phyloP scores from a whole-genome alignment of 2,888 invertebrate genomes.

The Lithophane leautieri region DNA sequence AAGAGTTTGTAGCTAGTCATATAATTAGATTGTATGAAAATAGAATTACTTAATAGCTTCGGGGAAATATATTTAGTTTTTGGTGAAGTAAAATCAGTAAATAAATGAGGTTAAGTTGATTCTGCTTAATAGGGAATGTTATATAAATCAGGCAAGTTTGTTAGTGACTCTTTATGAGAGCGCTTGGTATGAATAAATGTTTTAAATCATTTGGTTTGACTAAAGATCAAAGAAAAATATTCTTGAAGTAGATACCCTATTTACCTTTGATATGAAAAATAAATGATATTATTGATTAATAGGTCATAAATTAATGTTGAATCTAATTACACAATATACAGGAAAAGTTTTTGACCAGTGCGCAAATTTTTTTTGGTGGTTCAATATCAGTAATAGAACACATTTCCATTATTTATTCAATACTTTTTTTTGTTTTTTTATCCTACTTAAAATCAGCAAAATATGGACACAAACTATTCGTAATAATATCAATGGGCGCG shows the following conservation, averaged over 20 bases:
- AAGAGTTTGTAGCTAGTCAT: conserved; percentile 69
- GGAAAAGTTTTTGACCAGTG: too few species aligned
- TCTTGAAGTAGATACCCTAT: neutral
- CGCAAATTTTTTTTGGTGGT: too few species aligned
- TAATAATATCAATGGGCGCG: too few species aligned
- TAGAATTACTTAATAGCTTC: conserved; percentile 67
- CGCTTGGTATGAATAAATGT: neutral
- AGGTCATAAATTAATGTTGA: neutral
- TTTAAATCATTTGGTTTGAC: neutral
- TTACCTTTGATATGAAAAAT: neutral
- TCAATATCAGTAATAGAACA: too few species aligned
- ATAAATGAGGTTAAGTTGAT: conserved; percentile 55
- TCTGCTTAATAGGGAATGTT: conserved; percentile 1
- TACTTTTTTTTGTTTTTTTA: too few species aligned
- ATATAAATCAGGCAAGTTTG: conserved; percentile 1
- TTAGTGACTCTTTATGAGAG: conserved; percentile 5
- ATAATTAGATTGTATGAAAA: conserved; percentile 77
- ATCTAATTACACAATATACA: neutral
- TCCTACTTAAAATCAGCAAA: too few species aligned
- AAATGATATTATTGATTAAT: neutral
- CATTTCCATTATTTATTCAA: too few species aligned
- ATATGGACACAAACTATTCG: too few species aligned
- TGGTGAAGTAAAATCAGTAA: conserved; percentile 55
- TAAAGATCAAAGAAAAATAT: conserved; percentile 17
- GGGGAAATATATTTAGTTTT: conserved; percentile 51